A percentile compares a stretch with the other conserved stretches of the same genome.
phyloP scores from a whole-genome alignment of 2,113 vertebrate species.

The Perca fluviatilis region DNA sequence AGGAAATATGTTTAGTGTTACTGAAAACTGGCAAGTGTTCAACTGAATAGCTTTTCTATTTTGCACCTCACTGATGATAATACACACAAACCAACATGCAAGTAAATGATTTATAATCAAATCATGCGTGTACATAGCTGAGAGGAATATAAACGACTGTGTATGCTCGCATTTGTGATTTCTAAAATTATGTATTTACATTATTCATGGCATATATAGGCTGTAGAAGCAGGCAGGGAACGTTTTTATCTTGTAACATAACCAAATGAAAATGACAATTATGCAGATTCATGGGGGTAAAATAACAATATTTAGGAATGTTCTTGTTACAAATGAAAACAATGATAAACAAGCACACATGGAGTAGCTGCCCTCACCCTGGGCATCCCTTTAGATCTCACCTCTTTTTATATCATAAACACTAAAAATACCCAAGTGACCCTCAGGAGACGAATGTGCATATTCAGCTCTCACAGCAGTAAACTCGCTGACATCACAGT shows the following conservation, averaged over 20 bases:
- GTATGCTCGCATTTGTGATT: conserved; percentile 9
- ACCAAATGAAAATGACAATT: conserved; percentile 43
- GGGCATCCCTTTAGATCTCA: conserved; percentile 61
- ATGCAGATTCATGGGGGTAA: conserved; percentile 28
- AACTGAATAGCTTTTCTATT: neutral
- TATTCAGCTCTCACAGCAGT: conserved; percentile 71
- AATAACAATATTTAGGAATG: conserved; percentile 45
- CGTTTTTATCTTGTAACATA: conserved; percentile 42
- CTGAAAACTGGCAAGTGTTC: neutral
- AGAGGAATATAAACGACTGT: conserved; percentile 30
- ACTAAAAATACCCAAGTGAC: conserved; percentile 79
- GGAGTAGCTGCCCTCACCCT: conserved; percentile 54
- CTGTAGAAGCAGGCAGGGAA: conserved; percentile 10
- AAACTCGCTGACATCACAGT: conserved; percentile 79
- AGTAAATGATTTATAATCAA: conserved; percentile 25
- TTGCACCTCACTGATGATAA: neutral
- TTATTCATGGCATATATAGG: conserved; percentile 49
- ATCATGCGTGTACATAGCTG: conserved; percentile 14
- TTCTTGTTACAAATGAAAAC: conserved; percentile 41
- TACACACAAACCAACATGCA: neutral
- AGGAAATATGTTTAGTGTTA: neutral
- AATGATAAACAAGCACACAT: conserved; percentile 18
- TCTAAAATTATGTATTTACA: conserved; percentile 47
- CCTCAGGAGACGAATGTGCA: conserved; percentile 70
- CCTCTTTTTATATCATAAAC: conserved; percentile 71